Evolutionary conservation across 2,888 invertebrate species (phyloP), one percentile per base, ranked within the genome.

Genomic region (Hyalella azteca): DNA sequence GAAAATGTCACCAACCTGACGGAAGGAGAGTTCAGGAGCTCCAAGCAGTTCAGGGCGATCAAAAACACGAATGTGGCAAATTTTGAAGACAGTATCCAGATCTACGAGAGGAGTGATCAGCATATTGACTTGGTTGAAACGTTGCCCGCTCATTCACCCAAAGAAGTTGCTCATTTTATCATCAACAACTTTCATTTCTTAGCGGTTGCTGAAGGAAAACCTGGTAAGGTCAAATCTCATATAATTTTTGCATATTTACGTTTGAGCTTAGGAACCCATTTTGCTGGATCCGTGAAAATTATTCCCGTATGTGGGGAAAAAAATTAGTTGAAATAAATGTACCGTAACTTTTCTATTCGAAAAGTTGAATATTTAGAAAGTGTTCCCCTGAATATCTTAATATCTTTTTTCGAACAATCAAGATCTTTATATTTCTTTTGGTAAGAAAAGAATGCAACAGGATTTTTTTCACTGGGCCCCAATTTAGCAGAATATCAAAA

Each of bases 121-220:
- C 66, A 36, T 19, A 36, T 15, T 66, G 66, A 66, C 36, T 29
- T 66, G 1, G 66, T 66, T 32, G 66, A 66, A 13, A 66, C 66
- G 36, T 36, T 66, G 36, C 66, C 66, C 1, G 66, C 66, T 2
- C 36, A 11, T 0, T 36, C n/a, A 15, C 66, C 66, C n/a, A 19
- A 1, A 29, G 66, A 66, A 15, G 36, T 36, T 36, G 66, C 36
- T 11, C 66, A 66, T 29, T 66, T 66, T 36, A 4, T 66, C 1
- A 22, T 66, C 13, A 66, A 66, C 36, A 66, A 66, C n/a, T 66
- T 66, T 7, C 66, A 66, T 19, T 66, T 66, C 36, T 36, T 66
- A 15, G 39, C 36, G 36, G 66, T 66, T 0, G 66, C 66, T 9
- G 66, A 66, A 36, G 66, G 66, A 36, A 66, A 66, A 36, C 4